These are phyloP conservation scores for Melanotaenia boesemani DNA, from an alignment of 2,797 vertebrate genomes.

Conservation along the genomic window DNA sequence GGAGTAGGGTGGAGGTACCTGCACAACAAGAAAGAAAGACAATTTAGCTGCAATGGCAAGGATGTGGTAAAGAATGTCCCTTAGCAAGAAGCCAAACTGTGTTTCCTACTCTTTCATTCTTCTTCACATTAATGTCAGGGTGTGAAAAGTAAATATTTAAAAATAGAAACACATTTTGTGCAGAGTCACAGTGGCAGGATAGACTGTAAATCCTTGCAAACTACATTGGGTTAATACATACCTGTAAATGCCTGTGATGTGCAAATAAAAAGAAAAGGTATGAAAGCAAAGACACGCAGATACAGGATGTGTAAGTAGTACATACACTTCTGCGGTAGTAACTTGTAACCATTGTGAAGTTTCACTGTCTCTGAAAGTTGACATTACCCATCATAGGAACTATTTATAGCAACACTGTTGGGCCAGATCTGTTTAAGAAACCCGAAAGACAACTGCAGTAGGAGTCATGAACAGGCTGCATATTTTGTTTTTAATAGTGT, in stretches of 20 bases:
- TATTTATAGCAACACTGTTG: background rate
- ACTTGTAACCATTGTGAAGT: background rate
- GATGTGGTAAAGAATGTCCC: conserved; percentile 34
- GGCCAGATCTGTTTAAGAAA: background rate
- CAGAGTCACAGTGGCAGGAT: conserved; percentile 24
- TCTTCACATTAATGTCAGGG: conserved; percentile 47
- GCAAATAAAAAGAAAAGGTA: background rate
- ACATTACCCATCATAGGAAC: background rate
- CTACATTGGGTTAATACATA: background rate
- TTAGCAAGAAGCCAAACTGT: conserved; percentile 38
- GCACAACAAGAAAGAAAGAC: conserved; percentile 29
- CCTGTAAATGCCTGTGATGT: background rate
- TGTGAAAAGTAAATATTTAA: conserved; percentile 58
- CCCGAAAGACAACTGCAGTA: no score
- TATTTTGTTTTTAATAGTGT: background rate
- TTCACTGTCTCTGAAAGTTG: background rate
- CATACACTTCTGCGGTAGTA: background rate
- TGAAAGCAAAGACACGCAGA: background rate
- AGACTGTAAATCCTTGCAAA: conserved; percentile 18
- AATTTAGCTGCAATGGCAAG: conserved; percentile 6
- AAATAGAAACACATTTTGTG: conserved; percentile 11
- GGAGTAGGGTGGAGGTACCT: conserved; percentile 8
- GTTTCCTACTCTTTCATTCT: conserved; percentile 42
- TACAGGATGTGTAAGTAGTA: background rate
- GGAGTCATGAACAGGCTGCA: no score